Base-by-base conservation (phyloP, 2,113 vertebrate genomes). In the Anhinga anhinga region DNA sequence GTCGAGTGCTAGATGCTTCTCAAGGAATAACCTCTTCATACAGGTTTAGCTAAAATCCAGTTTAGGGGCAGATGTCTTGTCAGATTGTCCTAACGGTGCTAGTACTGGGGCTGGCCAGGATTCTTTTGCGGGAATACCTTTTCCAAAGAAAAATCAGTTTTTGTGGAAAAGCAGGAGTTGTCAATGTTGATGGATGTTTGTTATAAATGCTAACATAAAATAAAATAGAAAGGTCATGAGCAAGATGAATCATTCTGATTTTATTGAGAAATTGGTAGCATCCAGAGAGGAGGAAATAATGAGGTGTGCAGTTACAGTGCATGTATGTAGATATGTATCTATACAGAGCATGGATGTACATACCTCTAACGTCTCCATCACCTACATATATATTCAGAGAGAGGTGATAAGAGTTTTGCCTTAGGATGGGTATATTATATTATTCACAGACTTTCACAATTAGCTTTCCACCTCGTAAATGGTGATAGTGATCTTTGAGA, bases 21-120 rank as follows among this genome's bases (percentile, higher is more conserved):
- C 88, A 86, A 73, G 55, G 81, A 80, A 29, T 63, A 80, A 66
- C 52, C 92, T 92, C 88, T 94, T 93, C 82, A 88, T 63, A 56
- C 0, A 42, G 29, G 7, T 63, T 73, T 58, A 73, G 49, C 71
- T 83, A 36, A 82, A 83, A 78, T n/a, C 85, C 79, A 21, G 22
- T 69, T 66, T 52, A 61, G 58, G 61, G 40, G 15, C 44, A 73
- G 63, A 45, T 22, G 45, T 58, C 45, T 88, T 86, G 53, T 91
- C 79, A 95, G 63, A 58, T 44, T 2, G 3, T 56, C n/a, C 42
- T 73, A 79, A 45, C 1, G 4, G n/a, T n/a, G 76, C n/a, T 36
- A 34, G 38, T 29, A 21, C 25, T 0, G 4, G 8, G 42, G 9
- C n/a, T 90, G 53, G 26, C 18, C 44, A 22, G n/a, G 34, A 23